These are phyloP conservation scores for Drosophila truncata DNA, from an alignment of 1,140 invertebrate genomes.

Conservation along the genomic window DNA sequence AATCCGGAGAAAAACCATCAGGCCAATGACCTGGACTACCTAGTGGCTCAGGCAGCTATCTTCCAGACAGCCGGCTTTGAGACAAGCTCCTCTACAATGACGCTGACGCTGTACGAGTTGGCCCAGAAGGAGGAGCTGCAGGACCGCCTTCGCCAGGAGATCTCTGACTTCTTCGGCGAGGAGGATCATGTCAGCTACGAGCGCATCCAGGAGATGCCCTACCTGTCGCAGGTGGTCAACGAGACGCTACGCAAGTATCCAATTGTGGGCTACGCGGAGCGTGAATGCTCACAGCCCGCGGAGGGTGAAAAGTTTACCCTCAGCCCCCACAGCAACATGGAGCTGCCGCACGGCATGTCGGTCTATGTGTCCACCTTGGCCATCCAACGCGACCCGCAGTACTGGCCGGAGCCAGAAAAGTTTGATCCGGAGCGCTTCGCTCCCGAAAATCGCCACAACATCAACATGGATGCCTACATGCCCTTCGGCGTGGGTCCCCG, in stretches of 20 bases:
- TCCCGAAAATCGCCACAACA: constrained; percentile 86
- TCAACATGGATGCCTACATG: constrained; percentile 86
- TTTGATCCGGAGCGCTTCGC: constrained; percentile 89
- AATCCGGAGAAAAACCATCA: constrained; percentile 18
- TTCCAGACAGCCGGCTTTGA: constrained; percentile 92
- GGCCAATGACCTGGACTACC: constrained; percentile 64
- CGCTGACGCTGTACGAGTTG: constrained; percentile 89
- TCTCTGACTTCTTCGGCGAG: constrained; percentile 86
- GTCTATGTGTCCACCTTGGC: constrained; percentile 64
- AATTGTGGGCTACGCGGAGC: constrained; percentile 61
- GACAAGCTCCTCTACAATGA: constrained; percentile 90
- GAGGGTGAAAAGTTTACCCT: constrained; percentile 66
- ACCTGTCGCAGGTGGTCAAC: constrained; percentile 87
- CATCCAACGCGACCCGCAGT: constrained; percentile 82
- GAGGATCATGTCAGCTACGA: constrained; percentile 87
- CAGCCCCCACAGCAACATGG: constrained; percentile 47
- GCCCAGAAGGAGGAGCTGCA: constrained; percentile 89
- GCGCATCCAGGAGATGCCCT: constrained; percentile 88
- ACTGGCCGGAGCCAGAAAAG: constrained; percentile 89
- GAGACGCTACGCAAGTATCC: constrained; percentile 84
- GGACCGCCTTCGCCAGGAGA: constrained; percentile 88
- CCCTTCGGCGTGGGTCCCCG: too few species aligned
- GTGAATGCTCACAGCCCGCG: constrained; percentile 59
- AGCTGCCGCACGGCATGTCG: constrained; percentile 56
- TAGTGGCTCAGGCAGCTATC: constrained; percentile 89